A percentile compares a stretch with the other conserved stretches of the same genome.
Evolutionary conservation across 2,797 vertebrate genomes (phyloP).

Genomic region (Gymnothorax javanicus): DNA sequence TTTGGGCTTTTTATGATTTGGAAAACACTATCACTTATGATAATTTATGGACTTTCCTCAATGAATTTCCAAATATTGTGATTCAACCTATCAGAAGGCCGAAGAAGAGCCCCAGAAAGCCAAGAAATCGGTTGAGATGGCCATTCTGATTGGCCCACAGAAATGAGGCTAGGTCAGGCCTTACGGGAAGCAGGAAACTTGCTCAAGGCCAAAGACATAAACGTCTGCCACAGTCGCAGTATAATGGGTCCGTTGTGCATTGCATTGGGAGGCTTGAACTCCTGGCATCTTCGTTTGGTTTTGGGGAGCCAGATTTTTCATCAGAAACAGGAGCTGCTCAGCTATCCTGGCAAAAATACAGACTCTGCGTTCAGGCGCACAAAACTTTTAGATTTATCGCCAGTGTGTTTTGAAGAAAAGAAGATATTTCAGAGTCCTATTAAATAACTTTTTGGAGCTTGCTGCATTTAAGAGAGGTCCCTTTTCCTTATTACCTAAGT

Average conservation of each 20-base stretch:
- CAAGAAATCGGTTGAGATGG: too few species aligned
- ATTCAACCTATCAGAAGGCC: constrained; percentile 62
- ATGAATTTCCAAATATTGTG: constrained; percentile 58
- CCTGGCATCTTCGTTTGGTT: not conserved
- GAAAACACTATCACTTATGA: constrained; percentile 38
- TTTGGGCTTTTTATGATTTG: constrained; percentile 34
- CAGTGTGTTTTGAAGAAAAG: constrained; percentile 73
- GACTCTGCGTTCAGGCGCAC: constrained; percentile 49
- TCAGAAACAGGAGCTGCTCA: constrained; percentile 48
- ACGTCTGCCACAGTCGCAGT: constrained; percentile 60
- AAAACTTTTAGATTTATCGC: constrained; percentile 63
- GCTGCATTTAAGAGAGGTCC: constrained; percentile 51
- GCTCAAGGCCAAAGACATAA: constrained; percentile 69
- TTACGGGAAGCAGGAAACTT: constrained; percentile 79
- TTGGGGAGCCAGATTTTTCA: constrained; percentile 45
- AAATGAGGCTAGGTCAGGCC: constrained; percentile 60
- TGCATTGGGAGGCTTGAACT: not conserved
- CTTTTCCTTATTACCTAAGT: constrained; percentile 20
- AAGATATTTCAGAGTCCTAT: constrained; percentile 68
- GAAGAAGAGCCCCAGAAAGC: constrained; percentile 57
- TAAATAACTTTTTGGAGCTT: constrained; percentile 70
- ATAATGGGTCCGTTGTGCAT: constrained; percentile 78
- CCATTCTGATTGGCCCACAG: too few species aligned
- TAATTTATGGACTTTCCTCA: constrained; percentile 40
- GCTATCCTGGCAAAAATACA: constrained; percentile 45